Conservation (phyloP, 2,888 invertebrate genomes). For the Caenorhabditis sinica region DNA sequence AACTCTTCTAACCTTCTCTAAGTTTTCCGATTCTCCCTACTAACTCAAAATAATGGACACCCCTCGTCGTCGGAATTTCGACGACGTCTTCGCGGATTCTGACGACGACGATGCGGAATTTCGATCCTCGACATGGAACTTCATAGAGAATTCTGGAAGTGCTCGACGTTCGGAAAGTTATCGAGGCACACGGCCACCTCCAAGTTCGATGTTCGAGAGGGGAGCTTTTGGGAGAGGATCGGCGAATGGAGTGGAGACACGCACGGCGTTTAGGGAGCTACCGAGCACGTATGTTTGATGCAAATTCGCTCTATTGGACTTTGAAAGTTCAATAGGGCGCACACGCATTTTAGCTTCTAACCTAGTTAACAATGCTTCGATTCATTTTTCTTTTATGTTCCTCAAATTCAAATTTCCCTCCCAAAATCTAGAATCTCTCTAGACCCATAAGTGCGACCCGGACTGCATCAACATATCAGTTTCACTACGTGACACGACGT, state of each 20-base stretch:
- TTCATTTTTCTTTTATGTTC: neutral
- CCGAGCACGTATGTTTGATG: conserved; percentile 33
- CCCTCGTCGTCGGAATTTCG: conserved; percentile 27
- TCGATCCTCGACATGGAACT: conserved; percentile 60
- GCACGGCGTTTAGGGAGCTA: conserved; percentile 29
- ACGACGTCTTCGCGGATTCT: conserved; percentile 24
- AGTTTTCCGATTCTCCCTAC: neutral
- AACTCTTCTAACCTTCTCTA: neutral
- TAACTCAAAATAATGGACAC: neutral
- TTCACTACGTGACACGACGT: conserved; percentile 66
- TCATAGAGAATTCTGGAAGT: conserved; percentile 41
- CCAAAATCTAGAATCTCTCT: neutral
- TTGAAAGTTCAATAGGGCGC: conserved; percentile 11
- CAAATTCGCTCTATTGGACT: conserved; percentile 24
- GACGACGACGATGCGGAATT: conserved; percentile 59
- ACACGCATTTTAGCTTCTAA: conserved; percentile 1
- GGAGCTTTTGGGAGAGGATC: conserved; percentile 12
- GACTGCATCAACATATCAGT: conserved; percentile 60
- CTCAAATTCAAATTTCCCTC: neutral
- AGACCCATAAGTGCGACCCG: conserved; percentile 59
- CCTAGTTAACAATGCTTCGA: neutral
- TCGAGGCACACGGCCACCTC: neutral
- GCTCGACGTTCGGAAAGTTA: neutral
- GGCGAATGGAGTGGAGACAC: conserved; percentile 49
- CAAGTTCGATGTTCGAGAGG: neutral